A percentile compares a stretch with the other conserved stretches of the same genome.
These are phyloP conservation scores for Montipora efflorescens DNA, from an alignment of 64 coral and sea anemone species.

Conservation along the genomic window DNA sequence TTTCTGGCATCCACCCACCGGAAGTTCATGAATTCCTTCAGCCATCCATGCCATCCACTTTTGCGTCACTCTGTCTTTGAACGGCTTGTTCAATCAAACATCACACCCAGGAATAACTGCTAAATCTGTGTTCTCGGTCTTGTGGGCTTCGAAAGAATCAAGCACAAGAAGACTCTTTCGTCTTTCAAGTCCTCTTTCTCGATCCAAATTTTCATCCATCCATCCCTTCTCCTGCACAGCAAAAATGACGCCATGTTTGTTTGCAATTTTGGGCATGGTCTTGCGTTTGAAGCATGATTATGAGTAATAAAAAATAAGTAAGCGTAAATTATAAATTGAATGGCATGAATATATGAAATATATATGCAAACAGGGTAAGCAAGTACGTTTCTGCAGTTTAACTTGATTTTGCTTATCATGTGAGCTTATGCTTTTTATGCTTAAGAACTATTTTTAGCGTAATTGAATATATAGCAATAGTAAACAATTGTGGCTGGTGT, in stretches of 20 bases:
- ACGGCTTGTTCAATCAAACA: slow-evolving; percentile 65
- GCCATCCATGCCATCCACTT: slow-evolving; percentile 56
- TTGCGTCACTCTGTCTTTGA: slow-evolving; percentile 31
- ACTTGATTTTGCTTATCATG: slow-evolving; percentile 11
- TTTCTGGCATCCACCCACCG: neutral
- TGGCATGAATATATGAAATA: slow-evolving; percentile 17
- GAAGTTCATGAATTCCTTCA: too few relatives aligned
- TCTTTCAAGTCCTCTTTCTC: slow-evolving; percentile 39
- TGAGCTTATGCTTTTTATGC: slow-evolving; percentile 24
- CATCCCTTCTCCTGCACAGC: slow-evolving; percentile 25
- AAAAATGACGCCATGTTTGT: slow-evolving; percentile 34
- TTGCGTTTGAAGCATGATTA: slow-evolving; percentile 35
- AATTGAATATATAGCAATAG: slow-evolving; percentile 2
- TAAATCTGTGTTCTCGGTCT: slow-evolving; percentile 35
- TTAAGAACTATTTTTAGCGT: slow-evolving; percentile 30
- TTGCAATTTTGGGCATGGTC: slow-evolving; percentile 36
- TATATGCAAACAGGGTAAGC: slow-evolving; percentile 11
- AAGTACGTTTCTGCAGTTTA: slow-evolving; percentile 31
- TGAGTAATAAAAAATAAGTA: neutral
- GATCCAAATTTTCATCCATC: slow-evolving; percentile 41
- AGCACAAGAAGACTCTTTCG: slow-evolving; percentile 8
- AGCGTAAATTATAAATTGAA: too few relatives aligned
- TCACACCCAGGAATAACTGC: slow-evolving; percentile 32
- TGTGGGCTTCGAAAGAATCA: slow-evolving; percentile 25
- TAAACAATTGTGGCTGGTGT: slow-evolving; percentile 18